Base-by-base conservation (phyloP, 2,888 invertebrate species). In the Leptura quadrifasciata region DNA sequence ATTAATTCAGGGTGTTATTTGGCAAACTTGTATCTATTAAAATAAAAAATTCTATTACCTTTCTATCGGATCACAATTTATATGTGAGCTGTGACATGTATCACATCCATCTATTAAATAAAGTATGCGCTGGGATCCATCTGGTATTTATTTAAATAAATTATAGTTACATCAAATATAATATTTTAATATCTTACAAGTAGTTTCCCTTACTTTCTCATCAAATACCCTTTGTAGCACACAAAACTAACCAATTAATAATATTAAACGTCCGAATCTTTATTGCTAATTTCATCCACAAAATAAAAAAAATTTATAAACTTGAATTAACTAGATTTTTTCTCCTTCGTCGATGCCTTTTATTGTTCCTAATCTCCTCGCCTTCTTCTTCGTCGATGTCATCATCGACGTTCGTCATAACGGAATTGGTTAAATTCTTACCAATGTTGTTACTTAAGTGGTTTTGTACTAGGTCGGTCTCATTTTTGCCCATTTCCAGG, bases 281-380 rank as follows among this genome's bases (percentile, higher is more conserved):
- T 75, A 75, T 70, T 75, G 70, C 70, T 70, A 77, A 73, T 54
- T 54, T 65, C 47, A 65, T 65, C 65, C 65, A 47, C 65, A 65
- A 21, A 69, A 57, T 60, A 71, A 72, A 58, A n/a, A 35, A 70
- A 69, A 61, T 27, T 76, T 72, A 77, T 27, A 57, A 47, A 68
- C 72, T 47, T n/a, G 47, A 63, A 63, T 63, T 79, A 73, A 76
- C 71, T 70, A 79, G 76, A 73, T 81, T 81, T 82, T 83, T 83
- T 70, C 83, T 80, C 47, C 84, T 79, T 74, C 82, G 77, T 77
- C 84, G 76, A 77, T 83, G 80, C 61, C 83, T 72, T 68, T 76
- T 78, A 57, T 72, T 79, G 64, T 74, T 76, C 65, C 64, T 79
- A 17, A 76, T 67, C 60, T 77, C 76, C 72, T 75, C 74, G 24